Evolutionary conservation across 2,797 vertebrate genomes (phyloP), one percentile per base, ranked within the genome.

Genomic region (Pachyuromys duprasi): DNA sequence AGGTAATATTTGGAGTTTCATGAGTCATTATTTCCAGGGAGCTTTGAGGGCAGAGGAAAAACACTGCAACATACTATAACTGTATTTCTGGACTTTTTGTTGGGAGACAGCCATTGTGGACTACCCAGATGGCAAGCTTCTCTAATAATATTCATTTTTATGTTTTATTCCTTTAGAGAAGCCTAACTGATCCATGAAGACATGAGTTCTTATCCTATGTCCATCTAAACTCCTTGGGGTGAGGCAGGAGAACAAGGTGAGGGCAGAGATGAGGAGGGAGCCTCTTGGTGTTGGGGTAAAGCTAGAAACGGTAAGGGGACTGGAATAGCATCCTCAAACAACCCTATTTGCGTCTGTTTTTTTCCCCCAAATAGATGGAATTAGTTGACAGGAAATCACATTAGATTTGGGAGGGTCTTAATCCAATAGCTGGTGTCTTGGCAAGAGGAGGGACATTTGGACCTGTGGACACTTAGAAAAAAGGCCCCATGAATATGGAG

Each of bases 401-500:
- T 17, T 65, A 60, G 81, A 42, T 45, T 83, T 45, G 57, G 36
- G 60, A 42, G 36, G 18, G 5, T 18, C 42, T 76, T 39, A 20
- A 14, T 84, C n/a, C 1, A 24, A 33, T 24, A 70, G 45, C 55
- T 8, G 45, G 31, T 78, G 31, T 67, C 72, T 65, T 78, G 8
- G 11, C 4, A 26, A n/a, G 13, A n/a, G 31, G 69, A 89, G 78
- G 45, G 87, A 49, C 42, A 33, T 83, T 17, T 42, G 65, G 15
- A 86, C n/a, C 20, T 75, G 17, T 26, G 24, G 3, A 39, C 31
- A 57, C 75, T 60, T 11, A 45, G 31, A n/a, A 26, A 62, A 49
- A 62, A 78, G 2, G 9, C 5, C n/a, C 3, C 0, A 12, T 8
- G 11, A 49, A 78, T 45, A 69, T 0, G 3, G 72, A 39, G 24